A percentile compares a stretch with the other conserved stretches of the same genome.
phyloP scores from a whole-genome alignment of 2,113 vertebrate species.

The Malurus alboscapulatus region DNA sequence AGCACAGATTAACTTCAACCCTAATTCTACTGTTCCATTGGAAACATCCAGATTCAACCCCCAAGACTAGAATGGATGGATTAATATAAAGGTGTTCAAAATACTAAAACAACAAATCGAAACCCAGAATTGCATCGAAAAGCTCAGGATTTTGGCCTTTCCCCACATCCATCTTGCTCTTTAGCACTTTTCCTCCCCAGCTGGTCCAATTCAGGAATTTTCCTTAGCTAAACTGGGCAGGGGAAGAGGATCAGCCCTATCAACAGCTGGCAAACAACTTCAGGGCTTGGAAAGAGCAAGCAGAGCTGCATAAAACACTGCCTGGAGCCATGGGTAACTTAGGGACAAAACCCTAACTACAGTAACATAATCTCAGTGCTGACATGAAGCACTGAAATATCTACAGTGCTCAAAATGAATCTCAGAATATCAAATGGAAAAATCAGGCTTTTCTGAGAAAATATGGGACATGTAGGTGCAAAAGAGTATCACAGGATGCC shows the following conservation, averaged over 20 bases:
- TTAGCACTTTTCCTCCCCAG: neutral
- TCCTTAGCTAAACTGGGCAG: neutral
- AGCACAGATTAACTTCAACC: neutral
- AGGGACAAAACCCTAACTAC: neutral
- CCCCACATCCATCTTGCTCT: neutral
- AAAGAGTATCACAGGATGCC: rapidly evolving
- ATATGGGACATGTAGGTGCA: rapidly evolving
- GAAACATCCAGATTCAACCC: neutral
- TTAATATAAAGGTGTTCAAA: neutral
- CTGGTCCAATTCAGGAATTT: rapidly evolving
- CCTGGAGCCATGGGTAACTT: too few species aligned
- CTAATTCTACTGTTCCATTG: neutral
- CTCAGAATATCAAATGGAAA: neutral
- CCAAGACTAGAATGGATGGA: neutral
- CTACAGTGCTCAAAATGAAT: neutral
- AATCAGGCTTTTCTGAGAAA: neutral
- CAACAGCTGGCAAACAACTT: neutral
- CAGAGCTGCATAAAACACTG: neutral
- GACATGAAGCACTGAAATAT: neutral
- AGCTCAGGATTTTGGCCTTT: neutral
- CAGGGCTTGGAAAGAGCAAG: neutral
- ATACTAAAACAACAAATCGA: neutral
- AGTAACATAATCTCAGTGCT: neutral
- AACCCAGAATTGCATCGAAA: neutral
- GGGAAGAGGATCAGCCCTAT: neutral